phyloP scores from a whole-genome alignment of 1,140 invertebrate species.

The Drosophila albomicans region DNA sequence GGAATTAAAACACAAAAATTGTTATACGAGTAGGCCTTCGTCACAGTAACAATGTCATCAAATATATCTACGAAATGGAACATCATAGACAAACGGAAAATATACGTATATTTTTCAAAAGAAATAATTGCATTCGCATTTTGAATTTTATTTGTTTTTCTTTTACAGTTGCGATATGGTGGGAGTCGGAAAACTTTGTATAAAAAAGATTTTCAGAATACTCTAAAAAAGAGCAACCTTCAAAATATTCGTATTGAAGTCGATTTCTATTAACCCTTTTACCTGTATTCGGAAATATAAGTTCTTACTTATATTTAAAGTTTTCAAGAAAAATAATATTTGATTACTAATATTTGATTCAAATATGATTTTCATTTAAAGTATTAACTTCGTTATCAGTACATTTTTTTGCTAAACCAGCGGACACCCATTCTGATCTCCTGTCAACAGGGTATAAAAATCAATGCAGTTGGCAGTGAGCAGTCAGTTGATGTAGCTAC shows the following conservation, averaged over 20 bases:
- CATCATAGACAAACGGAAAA: slow-evolving; percentile 33
- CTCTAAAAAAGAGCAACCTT: too few species aligned
- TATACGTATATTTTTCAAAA: slow-evolving; percentile 51
- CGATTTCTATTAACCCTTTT: too few species aligned
- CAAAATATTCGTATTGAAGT: too few species aligned
- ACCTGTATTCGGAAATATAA: too few species aligned
- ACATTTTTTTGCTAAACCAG: neutral
- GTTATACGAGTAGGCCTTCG: slow-evolving; percentile 27
- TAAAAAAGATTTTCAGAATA: too few species aligned
- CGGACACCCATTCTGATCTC: neutral
- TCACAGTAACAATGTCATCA: slow-evolving; percentile 28
- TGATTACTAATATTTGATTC: too few species aligned
- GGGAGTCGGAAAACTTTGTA: too few species aligned
- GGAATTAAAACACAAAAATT: slow-evolving; percentile 56
- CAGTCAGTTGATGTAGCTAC: slow-evolving; percentile 73
- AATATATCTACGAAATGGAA: slow-evolving; percentile 53
- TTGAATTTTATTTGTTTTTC: too few species aligned
- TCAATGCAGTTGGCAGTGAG: slow-evolving; percentile 68
- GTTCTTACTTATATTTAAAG: too few species aligned
- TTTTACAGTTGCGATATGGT: too few species aligned
- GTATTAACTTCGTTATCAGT: neutral
- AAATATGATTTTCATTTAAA: neutral
- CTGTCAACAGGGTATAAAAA: slow-evolving; percentile 48
- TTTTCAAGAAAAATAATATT: too few species aligned
- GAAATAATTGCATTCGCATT: neutral